phyloP scores from a whole-genome alignment of 2,888 invertebrate genomes.

The Dromius quadrimaculatus region DNA sequence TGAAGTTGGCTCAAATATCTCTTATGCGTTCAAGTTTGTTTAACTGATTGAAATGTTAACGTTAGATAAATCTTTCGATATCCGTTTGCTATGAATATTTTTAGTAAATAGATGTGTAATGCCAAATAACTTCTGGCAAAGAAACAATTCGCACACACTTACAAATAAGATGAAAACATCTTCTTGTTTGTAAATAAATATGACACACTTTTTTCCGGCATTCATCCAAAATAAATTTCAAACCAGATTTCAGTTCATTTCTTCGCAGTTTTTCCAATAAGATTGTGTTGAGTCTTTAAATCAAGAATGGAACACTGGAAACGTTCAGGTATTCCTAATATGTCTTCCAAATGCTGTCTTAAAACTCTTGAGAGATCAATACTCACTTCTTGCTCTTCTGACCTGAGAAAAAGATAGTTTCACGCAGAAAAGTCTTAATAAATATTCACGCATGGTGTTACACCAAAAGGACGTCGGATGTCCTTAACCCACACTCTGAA shows the following conservation, averaged over 20 bases:
- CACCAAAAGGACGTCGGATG: not conserved
- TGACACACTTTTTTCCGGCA: too few relatives aligned
- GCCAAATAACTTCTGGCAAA: conserved; percentile 37
- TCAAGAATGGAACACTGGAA: conserved; percentile 16
- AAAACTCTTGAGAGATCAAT: conserved; percentile 25
- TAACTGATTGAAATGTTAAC: conserved; percentile 20
- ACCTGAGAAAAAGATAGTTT: conserved; percentile 14
- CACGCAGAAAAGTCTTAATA: too few relatives aligned
- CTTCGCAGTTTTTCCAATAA: too few relatives aligned
- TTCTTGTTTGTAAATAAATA: too few relatives aligned
- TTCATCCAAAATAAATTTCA: too few relatives aligned
- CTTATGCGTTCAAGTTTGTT: not conserved
- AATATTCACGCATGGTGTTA: conserved; percentile 19
- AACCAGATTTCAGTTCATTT: too few relatives aligned
- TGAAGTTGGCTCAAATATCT: not conserved
- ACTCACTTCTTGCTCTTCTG: conserved; percentile 15
- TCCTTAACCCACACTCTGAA: not conserved
- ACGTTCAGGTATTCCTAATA: conserved; percentile 22
- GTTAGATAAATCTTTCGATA: conserved; percentile 26
- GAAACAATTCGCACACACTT: too few relatives aligned
- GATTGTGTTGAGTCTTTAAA: too few relatives aligned
- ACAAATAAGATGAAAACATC: too few relatives aligned
- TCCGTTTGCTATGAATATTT: conserved; percentile 31
- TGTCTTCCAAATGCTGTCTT: conserved; percentile 25
- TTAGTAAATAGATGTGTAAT: conserved; percentile 18